These are phyloP conservation scores for Aphaenogaster ashmeadi DNA, from an alignment of 1,140 invertebrate species.

Conservation along the genomic window DNA sequence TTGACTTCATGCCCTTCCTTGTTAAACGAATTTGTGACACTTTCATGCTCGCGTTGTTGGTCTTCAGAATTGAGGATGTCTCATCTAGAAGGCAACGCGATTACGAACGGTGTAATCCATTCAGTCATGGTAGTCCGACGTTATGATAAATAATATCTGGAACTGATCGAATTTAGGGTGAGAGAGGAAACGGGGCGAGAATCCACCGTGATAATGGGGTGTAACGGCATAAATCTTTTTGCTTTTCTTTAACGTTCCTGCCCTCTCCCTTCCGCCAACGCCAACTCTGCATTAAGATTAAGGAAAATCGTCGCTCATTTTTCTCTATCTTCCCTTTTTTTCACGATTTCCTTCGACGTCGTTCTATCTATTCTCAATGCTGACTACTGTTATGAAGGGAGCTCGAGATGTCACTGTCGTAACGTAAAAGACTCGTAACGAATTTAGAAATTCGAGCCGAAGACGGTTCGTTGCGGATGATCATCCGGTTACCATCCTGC, in stretches of 20 bases:
- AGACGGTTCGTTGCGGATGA: slow-evolving; percentile 76
- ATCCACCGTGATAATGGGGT: slow-evolving; percentile 69
- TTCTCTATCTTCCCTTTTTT: slow-evolving; percentile 43
- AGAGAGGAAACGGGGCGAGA: slow-evolving; percentile 53
- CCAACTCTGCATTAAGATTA: neutral
- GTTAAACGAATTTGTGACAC: slow-evolving; percentile 46
- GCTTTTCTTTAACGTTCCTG: slow-evolving; percentile 54
- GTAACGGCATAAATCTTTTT: slow-evolving; percentile 83
- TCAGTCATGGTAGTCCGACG: slow-evolving; percentile 80
- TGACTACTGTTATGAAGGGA: neutral
- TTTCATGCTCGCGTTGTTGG: slow-evolving; percentile 71
- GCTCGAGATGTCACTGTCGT: neutral
- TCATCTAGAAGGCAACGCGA: slow-evolving; percentile 25
- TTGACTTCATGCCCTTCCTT: slow-evolving; percentile 2
- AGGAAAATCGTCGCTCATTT: slow-evolving; percentile 29
- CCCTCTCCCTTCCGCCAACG: slow-evolving; percentile 55
- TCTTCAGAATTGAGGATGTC: slow-evolving; percentile 53
- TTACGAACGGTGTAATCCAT: slow-evolving; percentile 69
- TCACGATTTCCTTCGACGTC: slow-evolving; percentile 17
- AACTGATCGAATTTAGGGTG: slow-evolving; percentile 81
- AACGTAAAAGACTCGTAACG: slow-evolving; percentile 76
- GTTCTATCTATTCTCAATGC: slow-evolving; percentile 10
- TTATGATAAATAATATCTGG: slow-evolving; percentile 85
- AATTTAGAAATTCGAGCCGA: slow-evolving; percentile 68
- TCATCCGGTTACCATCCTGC: slow-evolving; percentile 73